Conservation (phyloP, 2,888 invertebrate species). For the Eledone cirrhosa region DNA sequence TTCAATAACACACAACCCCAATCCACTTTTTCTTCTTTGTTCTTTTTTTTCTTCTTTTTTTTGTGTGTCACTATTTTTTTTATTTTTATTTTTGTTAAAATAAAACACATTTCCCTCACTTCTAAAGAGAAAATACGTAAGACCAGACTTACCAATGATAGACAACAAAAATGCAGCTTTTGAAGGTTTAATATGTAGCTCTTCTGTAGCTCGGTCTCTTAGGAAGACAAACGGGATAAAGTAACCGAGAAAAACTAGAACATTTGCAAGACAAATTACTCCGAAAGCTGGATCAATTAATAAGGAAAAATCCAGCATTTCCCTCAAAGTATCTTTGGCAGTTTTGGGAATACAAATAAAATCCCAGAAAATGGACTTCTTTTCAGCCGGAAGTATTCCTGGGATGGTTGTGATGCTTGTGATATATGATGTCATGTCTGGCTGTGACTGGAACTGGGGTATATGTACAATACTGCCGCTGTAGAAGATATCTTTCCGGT, state of each 20-base stretch:
- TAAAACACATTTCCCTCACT: too few relatives aligned
- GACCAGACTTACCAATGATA: conserved; percentile 57
- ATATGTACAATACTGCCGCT: conserved; percentile 93
- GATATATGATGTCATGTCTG: conserved; percentile 87
- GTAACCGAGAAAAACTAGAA: conserved; percentile 61
- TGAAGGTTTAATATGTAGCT: conserved; percentile 64
- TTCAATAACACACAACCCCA: too few relatives aligned
- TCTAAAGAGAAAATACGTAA: too few relatives aligned
- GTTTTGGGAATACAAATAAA: conserved; percentile 62
- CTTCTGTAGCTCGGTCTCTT: conserved; percentile 49
- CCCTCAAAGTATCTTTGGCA: conserved; percentile 71
- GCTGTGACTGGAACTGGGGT: conserved; percentile 84
- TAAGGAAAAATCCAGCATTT: conserved; percentile 90
- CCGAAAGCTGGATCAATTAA: conserved; percentile 89
- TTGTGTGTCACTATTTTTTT: too few relatives aligned
- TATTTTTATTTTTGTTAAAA: too few relatives aligned
- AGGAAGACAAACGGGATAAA: conserved; percentile 64
- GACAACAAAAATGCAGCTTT: conserved; percentile 64
- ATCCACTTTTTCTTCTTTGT: too few relatives aligned
- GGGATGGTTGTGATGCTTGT: conserved; percentile 91
- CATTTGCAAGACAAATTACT: conserved; percentile 89
- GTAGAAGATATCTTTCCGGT: conserved; percentile 96
- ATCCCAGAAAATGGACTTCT: conserved; percentile 39
- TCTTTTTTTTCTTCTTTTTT: too few relatives aligned
- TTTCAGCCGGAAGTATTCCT: conserved; percentile 46